phyloP scores from a whole-genome alignment of 2,797 vertebrate species.

The Lithobates sylvaticus region DNA sequence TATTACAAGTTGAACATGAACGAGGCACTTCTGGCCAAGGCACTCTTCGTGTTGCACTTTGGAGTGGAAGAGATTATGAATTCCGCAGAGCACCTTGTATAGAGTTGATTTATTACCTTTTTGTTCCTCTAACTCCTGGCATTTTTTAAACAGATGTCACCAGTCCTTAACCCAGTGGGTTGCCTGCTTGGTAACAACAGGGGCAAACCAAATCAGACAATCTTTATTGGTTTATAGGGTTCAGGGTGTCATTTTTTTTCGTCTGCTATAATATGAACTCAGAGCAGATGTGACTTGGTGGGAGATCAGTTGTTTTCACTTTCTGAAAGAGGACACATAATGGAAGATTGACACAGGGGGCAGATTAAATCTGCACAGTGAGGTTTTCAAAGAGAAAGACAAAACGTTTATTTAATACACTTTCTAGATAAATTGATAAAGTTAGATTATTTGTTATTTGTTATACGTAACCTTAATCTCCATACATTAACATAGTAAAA shows the following conservation, averaged over 20 bases:
- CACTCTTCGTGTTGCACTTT: neutral
- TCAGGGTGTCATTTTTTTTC: conserved; percentile 71
- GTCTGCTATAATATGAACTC: conserved; percentile 78
- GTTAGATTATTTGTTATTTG: neutral
- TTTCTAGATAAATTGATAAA: neutral
- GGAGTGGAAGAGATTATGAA: neutral
- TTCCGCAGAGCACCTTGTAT: conserved; percentile 50
- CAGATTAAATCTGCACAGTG: conserved; percentile 38
- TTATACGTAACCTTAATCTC: neutral
- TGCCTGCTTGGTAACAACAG: conserved; percentile 68
- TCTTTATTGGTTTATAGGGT: conserved; percentile 79
- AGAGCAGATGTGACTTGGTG: conserved; percentile 82
- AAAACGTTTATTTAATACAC: neutral
- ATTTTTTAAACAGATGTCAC: conserved; percentile 73
- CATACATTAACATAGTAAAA: no score
- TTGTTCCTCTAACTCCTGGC: conserved; percentile 64
- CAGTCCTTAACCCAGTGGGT: conserved; percentile 73
- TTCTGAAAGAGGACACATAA: conserved; percentile 59
- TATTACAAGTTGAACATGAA: conserved; percentile 11
- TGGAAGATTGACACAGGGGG: conserved; percentile 57
- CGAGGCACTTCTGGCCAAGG: neutral
- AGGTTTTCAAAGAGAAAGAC: conserved; percentile 3
- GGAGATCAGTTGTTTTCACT: conserved; percentile 67
- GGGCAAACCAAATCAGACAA: conserved; percentile 75
- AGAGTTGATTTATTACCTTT: conserved; percentile 63